Evolutionary conservation across 2,113 vertebrate genomes (phyloP), one percentile per base, ranked within the genome.

Genomic region (Ranitomeya imitator): DNA sequence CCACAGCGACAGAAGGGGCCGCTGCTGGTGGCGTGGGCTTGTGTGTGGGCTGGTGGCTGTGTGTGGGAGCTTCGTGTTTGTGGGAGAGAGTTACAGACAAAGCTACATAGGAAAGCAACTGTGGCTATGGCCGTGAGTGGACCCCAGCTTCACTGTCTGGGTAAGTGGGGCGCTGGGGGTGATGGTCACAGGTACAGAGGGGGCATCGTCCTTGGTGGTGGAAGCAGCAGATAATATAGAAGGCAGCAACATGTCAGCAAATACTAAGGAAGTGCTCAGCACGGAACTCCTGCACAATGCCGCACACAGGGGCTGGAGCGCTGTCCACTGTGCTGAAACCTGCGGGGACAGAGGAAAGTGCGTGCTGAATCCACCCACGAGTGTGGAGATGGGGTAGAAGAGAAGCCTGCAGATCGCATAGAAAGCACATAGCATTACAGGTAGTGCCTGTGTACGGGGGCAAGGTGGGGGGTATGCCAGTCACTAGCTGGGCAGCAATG

Each of bases 81-180:
- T 54, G 79, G 73, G 5, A 85, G 79, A 84, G 90, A 15, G 69
- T 85, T 55, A 86, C 79, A 81, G 80, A 69, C 16, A 45, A 26
- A 76, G 85, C 37, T 79, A 71, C 80, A 60, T 21, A 71, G 55
- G 90, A 10, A 83, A 88, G 74, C 55, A 63, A 55, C 21, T 31
- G 77, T 86, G 85, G 57, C 18, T 45, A 65, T 80, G 77, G 86
- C 61, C n/a, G 45, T n/a, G 31, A 65, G 61, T 31, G 77, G 65
- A 73, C n/a, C 21, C 3, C 26, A 73, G 16, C 73, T 51, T 16
- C 77, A 12, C 14, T 57, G 57, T 26, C 13, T 77, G 81, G 87
- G 87, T 85, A 71, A 67, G 87, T 88, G 12, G 54, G 52, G 23
- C 21, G 31, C 4, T 85, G 10, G 54, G 52, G 13, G 54, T 26